phyloP scores from a whole-genome alignment of 2,113 vertebrate genomes.

The Thalassarche chlororhynchos region DNA sequence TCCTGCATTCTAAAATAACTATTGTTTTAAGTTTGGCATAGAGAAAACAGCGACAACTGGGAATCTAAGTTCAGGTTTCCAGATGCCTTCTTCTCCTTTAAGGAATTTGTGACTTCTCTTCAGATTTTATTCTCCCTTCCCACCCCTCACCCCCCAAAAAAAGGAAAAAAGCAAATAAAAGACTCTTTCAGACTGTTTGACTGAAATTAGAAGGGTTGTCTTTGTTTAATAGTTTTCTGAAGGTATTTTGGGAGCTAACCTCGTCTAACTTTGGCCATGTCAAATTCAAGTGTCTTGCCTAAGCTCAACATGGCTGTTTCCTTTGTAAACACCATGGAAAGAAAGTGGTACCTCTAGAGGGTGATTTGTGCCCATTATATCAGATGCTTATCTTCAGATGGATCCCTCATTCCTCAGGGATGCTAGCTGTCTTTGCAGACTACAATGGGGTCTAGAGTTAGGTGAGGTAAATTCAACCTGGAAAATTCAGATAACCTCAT shows the following conservation, averaged over 20 bases:
- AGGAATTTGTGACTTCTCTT: neutral
- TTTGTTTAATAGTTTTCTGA: neutral
- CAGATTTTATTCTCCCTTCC: neutral
- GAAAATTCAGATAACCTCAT: neutral
- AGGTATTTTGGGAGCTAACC: neutral
- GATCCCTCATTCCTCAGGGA: neutral
- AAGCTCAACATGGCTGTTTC: neutral
- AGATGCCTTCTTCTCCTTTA: neutral
- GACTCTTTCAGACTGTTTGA: neutral
- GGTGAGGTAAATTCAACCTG: neutral
- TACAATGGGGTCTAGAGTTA: neutral
- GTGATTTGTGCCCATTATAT: neutral
- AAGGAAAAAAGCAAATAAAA: neutral
- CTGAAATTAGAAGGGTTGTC: neutral
- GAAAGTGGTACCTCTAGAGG: neutral
- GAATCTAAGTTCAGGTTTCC: neutral
- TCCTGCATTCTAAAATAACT: neutral
- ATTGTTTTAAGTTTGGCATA: neutral
- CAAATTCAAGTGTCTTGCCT: neutral
- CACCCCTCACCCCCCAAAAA: neutral
- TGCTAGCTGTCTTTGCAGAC: neutral
- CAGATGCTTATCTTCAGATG: neutral
- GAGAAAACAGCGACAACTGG: neutral
- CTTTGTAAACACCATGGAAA: neutral
- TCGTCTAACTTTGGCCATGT: neutral